A percentile compares a stretch with the other conserved stretches of the same genome.
phyloP scores from a whole-genome alignment of 2,797 vertebrate species.

The Syngnathus acus region DNA sequence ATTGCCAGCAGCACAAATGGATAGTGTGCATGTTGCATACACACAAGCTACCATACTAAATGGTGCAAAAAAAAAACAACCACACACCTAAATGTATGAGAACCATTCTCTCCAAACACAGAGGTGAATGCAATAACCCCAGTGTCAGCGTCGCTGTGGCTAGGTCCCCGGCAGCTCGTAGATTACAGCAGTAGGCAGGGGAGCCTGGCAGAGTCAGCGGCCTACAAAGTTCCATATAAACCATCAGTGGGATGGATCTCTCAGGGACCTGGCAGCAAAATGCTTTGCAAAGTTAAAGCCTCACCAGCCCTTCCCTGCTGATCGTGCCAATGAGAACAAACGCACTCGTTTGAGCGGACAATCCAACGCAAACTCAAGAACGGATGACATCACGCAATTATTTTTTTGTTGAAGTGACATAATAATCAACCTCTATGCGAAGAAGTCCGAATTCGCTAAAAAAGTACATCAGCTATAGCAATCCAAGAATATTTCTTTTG shows the following conservation, averaged over 20 bases:
- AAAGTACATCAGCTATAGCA: too few species aligned
- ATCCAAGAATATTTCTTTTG: too few species aligned
- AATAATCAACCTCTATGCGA: not conserved
- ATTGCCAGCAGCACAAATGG: conserved; percentile 25
- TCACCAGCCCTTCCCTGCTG: conserved; percentile 83
- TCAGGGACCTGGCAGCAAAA: conserved; percentile 87
- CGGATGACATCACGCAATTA: conserved; percentile 13
- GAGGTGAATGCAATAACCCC: conserved; percentile 79
- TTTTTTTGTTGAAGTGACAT: not conserved
- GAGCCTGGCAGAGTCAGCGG: conserved; percentile 79
- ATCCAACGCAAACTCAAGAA: conserved; percentile 16
- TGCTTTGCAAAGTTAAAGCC: conserved; percentile 99
- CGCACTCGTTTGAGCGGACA: conserved; percentile 32
- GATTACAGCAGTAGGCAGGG: conserved; percentile 92
- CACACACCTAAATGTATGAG: conserved; percentile 32
- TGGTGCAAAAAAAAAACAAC: conserved; percentile 18
- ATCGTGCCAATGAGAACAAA: conserved; percentile 68
- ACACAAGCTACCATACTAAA: conserved; percentile 44
- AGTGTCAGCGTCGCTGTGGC: conserved; percentile 65
- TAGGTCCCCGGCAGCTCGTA: conserved; percentile 86
- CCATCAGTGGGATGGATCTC: conserved; percentile 86
- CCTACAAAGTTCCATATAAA: conserved; percentile 97
- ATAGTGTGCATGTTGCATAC: conserved; percentile 33
- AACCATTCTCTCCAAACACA: conserved; percentile 1
- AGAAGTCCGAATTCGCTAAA: not conserved